Base-by-base conservation (phyloP, 2,113 vertebrate species). In the Raja brachyura region DNA sequence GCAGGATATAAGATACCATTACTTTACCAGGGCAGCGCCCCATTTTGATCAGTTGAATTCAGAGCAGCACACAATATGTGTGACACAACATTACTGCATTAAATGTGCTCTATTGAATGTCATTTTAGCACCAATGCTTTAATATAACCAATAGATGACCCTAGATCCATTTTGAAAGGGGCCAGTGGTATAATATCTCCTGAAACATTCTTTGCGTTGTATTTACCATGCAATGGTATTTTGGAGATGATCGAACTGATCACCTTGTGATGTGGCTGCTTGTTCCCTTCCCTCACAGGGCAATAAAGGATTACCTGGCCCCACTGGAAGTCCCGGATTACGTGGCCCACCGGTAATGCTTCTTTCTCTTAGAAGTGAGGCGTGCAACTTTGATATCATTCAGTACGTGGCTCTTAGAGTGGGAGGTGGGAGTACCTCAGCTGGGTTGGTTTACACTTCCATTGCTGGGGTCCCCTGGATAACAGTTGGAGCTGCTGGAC, bases 281-380 rank as follows among this genome's bases (percentile, higher is more conserved):
- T 94, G 70, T 93, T 33, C 93, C 2, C 59, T 78, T 90, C 93
- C 95, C 20, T 93, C 66, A 93, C 94, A 99, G 98, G 98, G 98
- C 77, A 96, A 97, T 61, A 93, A 93, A 33, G 98, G 98, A 0
- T 95, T 93, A 59, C 95, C 93, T n/a, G 98, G 98, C 75, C 0
- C 93, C n/a, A 95, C 95, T 94, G 98, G 98, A 70, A 83, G 20
- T 3, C 76, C 33, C 61, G 98, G 98, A 66, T 39, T 2, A 63
- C 95, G 96, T 39, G 98, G 98, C 2, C 7, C 31, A 31, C 96
- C 95, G 93, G 98, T 99, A 95, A 97, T 97, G 94, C 56, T 95
- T 90, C 93, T 20, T n/a, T 54, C n/a, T 77, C 39, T 77, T 3
- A 1, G 0, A 5, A 8, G 1, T 63, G 28, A 25, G 25, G 56